Evolutionary conservation across 2,888 invertebrate species (phyloP), one percentile per base, ranked within the genome.

Genomic region (Macrosoma leucophasiata): DNA sequence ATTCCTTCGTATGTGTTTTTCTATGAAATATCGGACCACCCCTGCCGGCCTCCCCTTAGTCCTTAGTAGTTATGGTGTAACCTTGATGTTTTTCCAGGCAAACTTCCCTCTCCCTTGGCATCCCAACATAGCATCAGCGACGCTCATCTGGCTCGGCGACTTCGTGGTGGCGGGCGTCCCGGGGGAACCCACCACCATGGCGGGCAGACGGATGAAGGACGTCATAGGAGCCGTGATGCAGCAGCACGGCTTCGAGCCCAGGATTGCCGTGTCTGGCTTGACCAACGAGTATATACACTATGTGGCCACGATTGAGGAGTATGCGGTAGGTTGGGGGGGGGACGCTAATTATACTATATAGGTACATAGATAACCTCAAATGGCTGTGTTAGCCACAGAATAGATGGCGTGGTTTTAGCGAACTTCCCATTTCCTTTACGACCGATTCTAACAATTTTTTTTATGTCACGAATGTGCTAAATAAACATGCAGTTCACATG

Each of bases 111-210:
- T 91, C 42, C 86, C 88, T 1, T 96, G 95, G 96, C 92, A 93
- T 52, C 92, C 95, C 0, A 79, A 79, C 33, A 86, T 91, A 12
- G 88, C 93, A 2, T 89, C 93, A 0, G 88, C 89, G 0, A 91
- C 94, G 48, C 62, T 95, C 2, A 78, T 91, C 1, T 70, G 88
- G 62, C 72, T 95, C 6, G 95, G 92, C 0, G 87, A 89, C 39
- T 73, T 92, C 13, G 87, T 87, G 1, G 69, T 92, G 13, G 86
- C 87, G n/a, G 91, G 91, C 0, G 90, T 94, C 0, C 94, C 95
- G 0, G 95, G 93, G 0, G 95, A 96, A 72, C 91, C 95, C 55
- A 94, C 94, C 30, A 95, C 95, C 1, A 95, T 95, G 95, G 85
- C 94, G 0, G 95, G 95, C 0, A 81, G 95, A 29, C 78, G 92